Evolutionary conservation across 2,888 invertebrate genomes (phyloP), one percentile per base, ranked within the genome.

Genomic region (Pimpla rufipes): DNA sequence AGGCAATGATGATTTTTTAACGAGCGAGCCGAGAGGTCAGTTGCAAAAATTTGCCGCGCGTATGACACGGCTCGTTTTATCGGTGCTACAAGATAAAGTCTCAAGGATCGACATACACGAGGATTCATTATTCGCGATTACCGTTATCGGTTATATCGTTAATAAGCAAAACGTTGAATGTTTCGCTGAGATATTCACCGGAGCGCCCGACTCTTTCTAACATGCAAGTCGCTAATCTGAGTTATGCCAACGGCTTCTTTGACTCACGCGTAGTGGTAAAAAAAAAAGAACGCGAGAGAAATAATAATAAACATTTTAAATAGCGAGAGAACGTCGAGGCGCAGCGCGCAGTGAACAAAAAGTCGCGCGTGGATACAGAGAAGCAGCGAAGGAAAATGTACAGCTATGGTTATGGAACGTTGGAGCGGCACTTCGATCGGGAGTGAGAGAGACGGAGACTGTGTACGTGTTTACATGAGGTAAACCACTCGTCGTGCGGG

Each of bases 361-460:
- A 42, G 23, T 42, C 18, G 6, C 18, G 6, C 1, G 42, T 18
- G 37, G 7, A 5, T 5, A 29, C 5, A 35, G 55, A 59, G 42
- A 45, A 59, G 23, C 18, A 21, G 42, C 29, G 11, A 23, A 59
- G 57, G 57, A 42, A 71, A 71, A 57, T 42, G 42, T 57, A 13
- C 10, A 18, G 16, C 68, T 35, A 35, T 23, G 52, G 50, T 55
- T 55, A 37, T 13, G 21, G 8, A 23, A 45, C 16, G 23, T 73
- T 59, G 0, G 21, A 42, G 57, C 45, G n/a, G 13, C 42, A 42
- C 57, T 73, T 23, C 57, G 71, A 73, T 73, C 71, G 45, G 13
- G 45, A 35, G 16, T 3, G 29, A 29, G 29, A 29, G 45, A 8
- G n/a, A 59, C 23, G 11, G 10, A 29, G 5, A 29, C 5, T 29